Base-by-base conservation (phyloP, 2,113 vertebrate genomes). In the Daboia siamensis region DNA sequence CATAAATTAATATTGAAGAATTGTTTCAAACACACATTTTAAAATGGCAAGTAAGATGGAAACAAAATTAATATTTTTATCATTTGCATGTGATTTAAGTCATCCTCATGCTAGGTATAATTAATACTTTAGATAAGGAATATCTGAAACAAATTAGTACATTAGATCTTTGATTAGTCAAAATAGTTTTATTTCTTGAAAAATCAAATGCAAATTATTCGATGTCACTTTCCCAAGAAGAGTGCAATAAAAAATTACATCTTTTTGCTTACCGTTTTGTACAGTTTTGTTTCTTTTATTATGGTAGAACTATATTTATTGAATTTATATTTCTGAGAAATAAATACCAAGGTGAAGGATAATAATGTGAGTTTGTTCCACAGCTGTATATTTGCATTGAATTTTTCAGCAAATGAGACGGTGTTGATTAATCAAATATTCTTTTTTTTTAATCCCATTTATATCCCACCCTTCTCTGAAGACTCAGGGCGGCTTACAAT, bases 81-180 rank as follows among this genome's bases (percentile, higher is more conserved):
- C 29, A 52, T 90, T 57, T 87, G 29, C 86, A 26, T 64, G 57
- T 51, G 23, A 9, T 64, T 87, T 61, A 87, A 87, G 39, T 56
- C 20, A 59, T 55, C 39, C 84, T 85, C 56, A 64, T 91, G 20
- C 20, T 46, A 54, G 24, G 46, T 48, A 55, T 33, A 87, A 87
- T 87, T 29, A 64, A 87, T 91, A 91, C 87, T 64, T 64, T 64
- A 64, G 11, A n/a, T 64, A 64, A 29, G 26, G 29, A 11, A 1
- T 39, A 91, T 33, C 46, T 52, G 52, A 87, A 87, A 61, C 87
- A 87, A 91, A 87, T 57, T 91, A 91, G 64, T 87, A 91, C 24
- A 39, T 87, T 91, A 59, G 44, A 64, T 87, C 11, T 59, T 91
- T 91, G 85, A 52, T 91, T 87, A 91, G 57, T n/a, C 85, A 52